These are phyloP conservation scores for Falco columbarius DNA, from an alignment of 2,797 vertebrate species.

Conservation along the genomic window DNA sequence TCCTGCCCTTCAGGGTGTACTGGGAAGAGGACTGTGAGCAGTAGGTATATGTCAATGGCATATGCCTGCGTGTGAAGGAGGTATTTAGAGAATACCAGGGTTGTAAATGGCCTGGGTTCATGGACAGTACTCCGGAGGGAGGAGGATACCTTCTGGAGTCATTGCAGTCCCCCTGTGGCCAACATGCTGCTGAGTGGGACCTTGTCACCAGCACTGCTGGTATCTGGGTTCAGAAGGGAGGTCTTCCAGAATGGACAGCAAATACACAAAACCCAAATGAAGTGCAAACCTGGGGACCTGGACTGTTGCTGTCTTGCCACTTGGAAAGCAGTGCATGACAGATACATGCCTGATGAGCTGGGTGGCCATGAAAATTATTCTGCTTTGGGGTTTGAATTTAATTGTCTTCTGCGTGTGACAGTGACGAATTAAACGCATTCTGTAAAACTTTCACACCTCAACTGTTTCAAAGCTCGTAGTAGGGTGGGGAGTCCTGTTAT, in stretches of 20 bases:
- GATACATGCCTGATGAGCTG: not conserved
- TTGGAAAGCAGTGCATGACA: not conserved
- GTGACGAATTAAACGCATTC: not conserved
- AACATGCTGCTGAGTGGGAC: not conserved
- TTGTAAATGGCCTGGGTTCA: not conserved
- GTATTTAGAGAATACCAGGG: not conserved
- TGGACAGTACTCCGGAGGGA: not conserved
- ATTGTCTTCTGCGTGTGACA: not conserved
- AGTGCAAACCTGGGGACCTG: not conserved
- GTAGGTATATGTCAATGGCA: not conserved
- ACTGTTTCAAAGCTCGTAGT: not conserved
- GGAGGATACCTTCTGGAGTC: not conserved
- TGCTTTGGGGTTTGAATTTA: not conserved
- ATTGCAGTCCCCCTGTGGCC: not conserved
- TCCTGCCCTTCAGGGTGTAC: not conserved
- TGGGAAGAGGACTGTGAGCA: not conserved
- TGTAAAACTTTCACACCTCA: not conserved
- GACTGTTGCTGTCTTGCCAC: not conserved
- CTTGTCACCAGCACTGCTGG: not conserved
- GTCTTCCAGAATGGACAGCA: not conserved
- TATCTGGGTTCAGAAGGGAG: not conserved
- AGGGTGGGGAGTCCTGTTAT: not conserved
- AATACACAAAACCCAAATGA: not conserved
- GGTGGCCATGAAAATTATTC: not conserved
- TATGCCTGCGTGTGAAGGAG: not conserved